Percentiles rank a stretch among this genome's conserved stretches.
Conservation (phyloP, 2,113 vertebrate genomes). For the Colaptes auratus region DNA sequence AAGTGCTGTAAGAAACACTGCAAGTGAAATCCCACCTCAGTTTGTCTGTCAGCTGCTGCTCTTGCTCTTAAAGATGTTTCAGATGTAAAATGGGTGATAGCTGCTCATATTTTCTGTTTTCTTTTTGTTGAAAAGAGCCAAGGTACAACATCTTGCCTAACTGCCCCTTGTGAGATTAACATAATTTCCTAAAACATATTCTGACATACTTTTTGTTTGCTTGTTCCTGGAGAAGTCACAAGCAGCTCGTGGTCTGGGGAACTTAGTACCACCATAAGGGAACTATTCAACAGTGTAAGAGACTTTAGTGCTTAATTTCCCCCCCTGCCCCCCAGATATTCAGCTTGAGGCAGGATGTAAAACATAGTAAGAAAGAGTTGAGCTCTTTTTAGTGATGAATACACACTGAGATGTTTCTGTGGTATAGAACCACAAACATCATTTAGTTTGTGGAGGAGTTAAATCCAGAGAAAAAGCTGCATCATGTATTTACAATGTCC, state of each 20-base stretch:
- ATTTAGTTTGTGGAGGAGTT: neutral
- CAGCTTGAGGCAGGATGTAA: conserved; percentile 27
- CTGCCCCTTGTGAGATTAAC: neutral
- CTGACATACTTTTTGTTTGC: conserved; percentile 2
- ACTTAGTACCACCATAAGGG: conserved; percentile 3
- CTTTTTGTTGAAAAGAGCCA: neutral
- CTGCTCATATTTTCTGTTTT: neutral
- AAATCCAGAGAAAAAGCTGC: neutral
- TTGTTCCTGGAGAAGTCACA: conserved; percentile 37
- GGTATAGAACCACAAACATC: neutral
- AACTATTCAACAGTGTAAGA: neutral
- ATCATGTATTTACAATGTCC: neutral
- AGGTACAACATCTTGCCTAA: neutral
- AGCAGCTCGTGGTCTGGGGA: conserved; percentile 1
- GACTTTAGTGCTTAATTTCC: neutral
- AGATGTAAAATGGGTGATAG: neutral
- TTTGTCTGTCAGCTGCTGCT: neutral
- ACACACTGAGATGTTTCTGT: neutral
- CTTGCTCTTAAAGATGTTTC: neutral
- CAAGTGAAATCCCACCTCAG: neutral
- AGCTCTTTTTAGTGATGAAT: neutral
- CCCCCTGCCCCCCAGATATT: neutral
- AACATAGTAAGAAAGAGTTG: neutral
- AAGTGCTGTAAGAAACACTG: accelerated
- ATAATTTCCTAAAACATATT: neutral